Percentiles rank a stretch among this genome's conserved stretches.
These are phyloP conservation scores for Ectemnius lituratus DNA, from an alignment of 2,888 invertebrate genomes.

Conservation along the genomic window DNA sequence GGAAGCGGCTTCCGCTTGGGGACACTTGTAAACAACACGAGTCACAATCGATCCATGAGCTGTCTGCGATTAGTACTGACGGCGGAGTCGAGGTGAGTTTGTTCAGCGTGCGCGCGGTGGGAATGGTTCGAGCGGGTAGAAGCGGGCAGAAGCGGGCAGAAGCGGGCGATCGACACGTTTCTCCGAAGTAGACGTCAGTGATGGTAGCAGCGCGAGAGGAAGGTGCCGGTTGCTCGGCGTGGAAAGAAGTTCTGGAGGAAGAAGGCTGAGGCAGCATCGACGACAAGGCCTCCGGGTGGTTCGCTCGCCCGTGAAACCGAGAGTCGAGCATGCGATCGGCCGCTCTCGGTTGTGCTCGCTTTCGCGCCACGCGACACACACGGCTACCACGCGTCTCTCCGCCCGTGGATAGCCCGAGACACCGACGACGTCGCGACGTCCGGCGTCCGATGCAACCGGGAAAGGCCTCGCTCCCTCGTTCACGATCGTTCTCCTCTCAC, in stretches of 20 bases:
- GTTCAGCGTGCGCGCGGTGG: too few relatives aligned
- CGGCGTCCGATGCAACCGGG: constrained; percentile 1
- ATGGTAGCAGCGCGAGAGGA: not conserved
- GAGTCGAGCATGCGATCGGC: constrained; percentile 29
- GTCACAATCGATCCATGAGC: not conserved
- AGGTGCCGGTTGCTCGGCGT: not conserved
- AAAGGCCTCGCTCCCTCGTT: constrained; percentile 3
- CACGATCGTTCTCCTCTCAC: constrained; percentile 16
- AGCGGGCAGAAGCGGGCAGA: not conserved
- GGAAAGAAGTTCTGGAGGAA: constrained; percentile 4
- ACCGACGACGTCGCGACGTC: constrained; percentile 15
- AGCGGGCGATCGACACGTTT: not conserved
- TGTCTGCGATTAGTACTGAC: not conserved
- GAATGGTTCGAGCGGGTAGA: not conserved
- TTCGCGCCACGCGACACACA: constrained; percentile 36
- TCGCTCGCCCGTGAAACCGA: constrained; percentile 36
- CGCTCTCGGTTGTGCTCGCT: constrained; percentile 39
- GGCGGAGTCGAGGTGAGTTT: too few relatives aligned
- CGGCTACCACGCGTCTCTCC: constrained; percentile 32
- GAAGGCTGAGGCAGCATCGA: not conserved
- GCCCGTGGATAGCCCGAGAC: not conserved
- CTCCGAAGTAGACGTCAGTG: constrained; percentile 1
- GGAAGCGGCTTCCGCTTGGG: not conserved
- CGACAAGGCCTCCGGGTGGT: constrained; percentile 17
- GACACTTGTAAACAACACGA: constrained; percentile 1